Percentiles rank a stretch among this genome's conserved stretches.
These are phyloP conservation scores for Puntigrus tetrazona DNA, from an alignment of 2,113 vertebrate species.

Conservation along the genomic window DNA sequence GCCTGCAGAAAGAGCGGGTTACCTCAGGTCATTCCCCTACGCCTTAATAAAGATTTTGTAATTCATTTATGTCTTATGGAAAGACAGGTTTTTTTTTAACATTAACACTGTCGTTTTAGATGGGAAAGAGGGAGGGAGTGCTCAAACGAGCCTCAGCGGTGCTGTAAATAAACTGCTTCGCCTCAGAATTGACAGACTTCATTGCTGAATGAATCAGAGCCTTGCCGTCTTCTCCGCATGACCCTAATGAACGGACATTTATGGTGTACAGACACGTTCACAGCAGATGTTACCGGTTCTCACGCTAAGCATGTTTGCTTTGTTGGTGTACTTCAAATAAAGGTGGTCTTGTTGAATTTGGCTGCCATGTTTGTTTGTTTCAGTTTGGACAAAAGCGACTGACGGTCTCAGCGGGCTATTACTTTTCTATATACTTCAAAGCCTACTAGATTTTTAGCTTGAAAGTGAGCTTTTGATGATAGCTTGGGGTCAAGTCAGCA, in stretches of 20 bases:
- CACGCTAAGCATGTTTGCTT: neutral
- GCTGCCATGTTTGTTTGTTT: constrained; percentile 37
- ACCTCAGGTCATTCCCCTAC: constrained; percentile 17
- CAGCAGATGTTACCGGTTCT: constrained; percentile 3
- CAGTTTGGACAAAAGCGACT: constrained; percentile 21
- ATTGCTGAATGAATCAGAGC: neutral
- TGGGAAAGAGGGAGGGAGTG: neutral
- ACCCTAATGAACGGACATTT: neutral
- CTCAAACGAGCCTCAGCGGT: neutral
- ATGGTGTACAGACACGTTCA: neutral
- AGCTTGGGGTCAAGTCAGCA: constrained; percentile 29
- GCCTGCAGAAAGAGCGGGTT: neutral
- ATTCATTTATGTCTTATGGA: constrained; percentile 19
- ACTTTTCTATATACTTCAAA: constrained; percentile 32
- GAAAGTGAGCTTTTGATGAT: constrained; percentile 16
- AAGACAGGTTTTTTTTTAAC: neutral
- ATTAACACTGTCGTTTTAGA: constrained; percentile 15
- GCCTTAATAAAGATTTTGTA: constrained; percentile 33
- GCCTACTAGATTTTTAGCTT: constrained; percentile 3
- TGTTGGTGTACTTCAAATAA: constrained; percentile 19
- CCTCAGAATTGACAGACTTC: neutral
- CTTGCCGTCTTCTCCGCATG: neutral
- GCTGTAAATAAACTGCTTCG: constrained; percentile 4
- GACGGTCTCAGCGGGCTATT: neutral
- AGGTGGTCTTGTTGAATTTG: constrained; percentile 44